Evolutionary conservation across 1,140 invertebrate genomes (phyloP).

Genomic region (Aphis craccivora): DNA sequence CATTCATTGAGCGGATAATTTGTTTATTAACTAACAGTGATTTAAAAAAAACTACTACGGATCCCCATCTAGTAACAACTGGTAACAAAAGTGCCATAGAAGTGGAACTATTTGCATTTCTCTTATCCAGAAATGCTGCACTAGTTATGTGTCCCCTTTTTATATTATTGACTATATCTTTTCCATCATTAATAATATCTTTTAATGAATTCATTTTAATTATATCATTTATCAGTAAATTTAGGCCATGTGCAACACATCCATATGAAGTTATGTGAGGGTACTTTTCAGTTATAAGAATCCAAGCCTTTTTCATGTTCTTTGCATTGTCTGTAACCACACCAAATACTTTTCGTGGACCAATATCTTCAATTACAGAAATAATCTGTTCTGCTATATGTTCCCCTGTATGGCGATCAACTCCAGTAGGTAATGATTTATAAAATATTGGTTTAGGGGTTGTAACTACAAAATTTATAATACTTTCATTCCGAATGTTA

Average conservation of each 20-base stretch:
- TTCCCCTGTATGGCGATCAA: conserved; percentile 51
- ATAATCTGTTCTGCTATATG: conserved; percentile 61
- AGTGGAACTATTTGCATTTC: neutral
- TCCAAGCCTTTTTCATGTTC: conserved; percentile 61
- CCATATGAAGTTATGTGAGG: conserved; percentile 36
- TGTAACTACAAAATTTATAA: conserved; percentile 5
- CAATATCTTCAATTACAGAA: conserved; percentile 62
- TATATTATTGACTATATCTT: conserved; percentile 3
- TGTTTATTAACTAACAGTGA: neutral
- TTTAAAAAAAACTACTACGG: neutral
- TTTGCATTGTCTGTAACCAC: conserved; percentile 62
- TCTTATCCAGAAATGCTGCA: neutral
- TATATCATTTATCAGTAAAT: conserved; percentile 44
- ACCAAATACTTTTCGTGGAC: conserved; percentile 61
- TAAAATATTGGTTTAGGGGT: neutral
- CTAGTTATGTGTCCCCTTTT: neutral
- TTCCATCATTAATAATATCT: neutral
- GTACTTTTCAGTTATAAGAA: conserved; percentile 20
- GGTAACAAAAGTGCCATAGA: conserved; percentile 15
- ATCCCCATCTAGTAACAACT: neutral
- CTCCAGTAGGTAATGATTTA: neutral
- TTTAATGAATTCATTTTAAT: conserved; percentile 8
- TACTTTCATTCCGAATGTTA: conserved; percentile 14
- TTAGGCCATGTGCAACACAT: conserved; percentile 25
- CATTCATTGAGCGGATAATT: conserved; percentile 19